Evolutionary conservation across 2,113 vertebrate genomes (phyloP), one percentile per base, ranked within the genome.

Genomic region (Bufo gargarizans): DNA sequence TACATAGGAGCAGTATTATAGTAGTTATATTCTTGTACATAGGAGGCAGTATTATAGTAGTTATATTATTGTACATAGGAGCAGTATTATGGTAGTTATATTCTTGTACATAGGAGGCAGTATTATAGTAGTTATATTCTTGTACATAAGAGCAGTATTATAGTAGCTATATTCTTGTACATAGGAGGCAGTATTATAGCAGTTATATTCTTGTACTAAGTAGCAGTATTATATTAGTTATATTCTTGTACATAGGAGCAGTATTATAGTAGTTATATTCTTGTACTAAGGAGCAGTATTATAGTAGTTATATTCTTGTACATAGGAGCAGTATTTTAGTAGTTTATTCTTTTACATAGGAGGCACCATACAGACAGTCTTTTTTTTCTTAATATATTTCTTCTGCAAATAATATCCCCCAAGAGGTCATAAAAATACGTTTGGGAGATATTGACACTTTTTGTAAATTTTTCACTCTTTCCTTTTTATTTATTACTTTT

Each of bases 111-210:
- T 67, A 22, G 20, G 63, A 22, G 63, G 63, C 63, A n/a, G 65
- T 69, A 69, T 69, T 69, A 69, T 69, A 69, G n/a, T 69, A 69
- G 65, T 72, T 72, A 72, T 72, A 72, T 72, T 72, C 69, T 45
- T 72, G 69, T 72, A 72, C 3, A 72, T 45, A 45, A 33, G 33
- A 20, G 12, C 22, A 72, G 65, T 69, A 33, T 69, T 69, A 69
- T 69, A 69, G 65, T 63, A 19, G 59, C 19, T 69, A 69, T 69
- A 58, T 58, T 69, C 22, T 47, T 74, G 71, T 74, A 74, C 4
- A 74, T 74, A 74, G 71, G 71, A 4, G 69, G 69, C 33, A 74
- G 71, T 74, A 74, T 74, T 74, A 74, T 74, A 74, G 71, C 47
- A 74, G 71, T 74, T 74, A 74, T 47, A 17, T 74, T 74, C 43